A percentile compares a stretch with the other conserved stretches of the same genome.
Conservation (phyloP, 2,113 vertebrate genomes). For the Malurus alboscapulatus region DNA sequence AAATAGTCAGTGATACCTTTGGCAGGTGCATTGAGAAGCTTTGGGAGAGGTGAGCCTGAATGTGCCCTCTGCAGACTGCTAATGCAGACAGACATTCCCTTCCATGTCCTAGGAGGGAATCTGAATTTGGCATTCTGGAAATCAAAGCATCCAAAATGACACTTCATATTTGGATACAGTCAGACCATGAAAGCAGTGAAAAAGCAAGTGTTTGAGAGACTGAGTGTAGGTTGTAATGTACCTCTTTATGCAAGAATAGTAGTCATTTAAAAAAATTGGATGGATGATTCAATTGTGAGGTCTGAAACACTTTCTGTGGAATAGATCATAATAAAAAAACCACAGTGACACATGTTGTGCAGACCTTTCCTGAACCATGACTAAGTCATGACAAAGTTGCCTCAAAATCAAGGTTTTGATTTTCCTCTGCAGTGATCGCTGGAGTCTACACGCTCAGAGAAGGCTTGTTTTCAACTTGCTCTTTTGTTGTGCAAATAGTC, state of each 20-base stretch:
- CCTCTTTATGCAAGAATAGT: background rate
- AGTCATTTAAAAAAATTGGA: background rate
- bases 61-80: background rate
- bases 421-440: background rate
- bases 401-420: background rate
- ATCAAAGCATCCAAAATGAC: background rate
- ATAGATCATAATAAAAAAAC: background rate
- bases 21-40: background rate
- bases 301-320: background rate
- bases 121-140: background rate
- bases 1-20: background rate
- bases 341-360: background rate
- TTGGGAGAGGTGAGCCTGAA: background rate
- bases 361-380: background rate
- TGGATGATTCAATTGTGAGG: background rate
- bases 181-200: background rate
- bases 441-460: background rate
- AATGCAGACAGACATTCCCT: background rate
- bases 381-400: background rate
- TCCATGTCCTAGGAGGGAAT: too few species aligned
- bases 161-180: background rate
- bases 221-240: background rate
- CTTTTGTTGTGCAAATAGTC: conserved; percentile 8
- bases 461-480: background rate
- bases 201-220: background rate